Evolutionary conservation across 1,140 invertebrate genomes (phyloP).

Genomic region (Zaprionus ghesquierei): DNA sequence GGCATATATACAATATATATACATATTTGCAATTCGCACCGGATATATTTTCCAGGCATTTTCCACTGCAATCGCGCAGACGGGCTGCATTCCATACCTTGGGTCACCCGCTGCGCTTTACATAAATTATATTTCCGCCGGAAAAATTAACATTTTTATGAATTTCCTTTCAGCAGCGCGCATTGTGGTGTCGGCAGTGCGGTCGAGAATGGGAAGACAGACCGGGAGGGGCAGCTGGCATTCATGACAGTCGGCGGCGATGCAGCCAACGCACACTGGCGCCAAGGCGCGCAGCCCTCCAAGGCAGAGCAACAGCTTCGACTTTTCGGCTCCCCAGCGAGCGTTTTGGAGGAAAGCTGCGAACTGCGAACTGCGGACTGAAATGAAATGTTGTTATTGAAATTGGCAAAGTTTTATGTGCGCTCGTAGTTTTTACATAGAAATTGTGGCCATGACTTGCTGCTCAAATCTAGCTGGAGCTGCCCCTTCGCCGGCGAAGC

Average conservation of each 20-base stretch:
- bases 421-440: conserved; percentile 71
- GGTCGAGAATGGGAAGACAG: conserved; percentile 12
- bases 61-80: conserved; percentile 52
- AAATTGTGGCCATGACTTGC: conserved; percentile 79
- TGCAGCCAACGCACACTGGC: conserved; percentile 62
- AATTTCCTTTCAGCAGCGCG: conserved; percentile 76
- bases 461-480: conserved; percentile 50
- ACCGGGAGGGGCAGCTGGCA: conserved; percentile 10
- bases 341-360: conserved; percentile 46
- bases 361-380: conserved; percentile 52
- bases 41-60: conserved; percentile 68
- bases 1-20: too few relatives aligned
- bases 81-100: conserved; percentile 33
- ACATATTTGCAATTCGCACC: conserved; percentile 65
- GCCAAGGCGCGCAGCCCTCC: conserved; percentile 48
- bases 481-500: not conserved
- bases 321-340: conserved; percentile 50
- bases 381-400: conserved; percentile 80
- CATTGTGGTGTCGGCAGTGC: conserved; percentile 64
- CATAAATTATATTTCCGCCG: conserved; percentile 81
- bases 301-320: conserved; percentile 34
- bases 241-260: conserved; percentile 25
- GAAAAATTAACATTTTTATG: conserved; percentile 82
- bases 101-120: conserved; percentile 76
- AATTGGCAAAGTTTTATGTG: conserved; percentile 79